A percentile compares a stretch with the other conserved stretches of the same genome.
These are phyloP conservation scores for Brachionus sp. DNA, from an alignment of 1,140 invertebrate species.

Conservation along the genomic window DNA sequence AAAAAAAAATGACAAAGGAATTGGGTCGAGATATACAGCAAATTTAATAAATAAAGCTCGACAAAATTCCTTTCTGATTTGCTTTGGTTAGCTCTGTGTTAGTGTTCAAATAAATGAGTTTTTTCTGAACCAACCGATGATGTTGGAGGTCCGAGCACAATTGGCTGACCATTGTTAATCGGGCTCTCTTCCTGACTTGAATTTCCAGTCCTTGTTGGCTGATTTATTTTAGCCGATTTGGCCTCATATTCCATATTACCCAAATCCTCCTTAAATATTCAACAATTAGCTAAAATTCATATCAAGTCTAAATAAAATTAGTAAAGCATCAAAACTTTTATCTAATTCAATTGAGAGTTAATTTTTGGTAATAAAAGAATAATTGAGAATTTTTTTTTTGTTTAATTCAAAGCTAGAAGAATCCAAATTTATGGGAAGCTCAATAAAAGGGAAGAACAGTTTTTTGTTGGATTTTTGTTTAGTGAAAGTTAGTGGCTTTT, in stretches of 20 bases:
- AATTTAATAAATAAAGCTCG: background rate
- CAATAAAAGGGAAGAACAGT: background rate
- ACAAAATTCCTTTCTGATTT: background rate
- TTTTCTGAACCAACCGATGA: slow-evolving; percentile 39
- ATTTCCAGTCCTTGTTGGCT: background rate
- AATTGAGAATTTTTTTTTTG: background rate
- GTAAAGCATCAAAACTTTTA: background rate
- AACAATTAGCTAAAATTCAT: background rate
- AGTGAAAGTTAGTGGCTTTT: background rate
- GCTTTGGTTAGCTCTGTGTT: background rate
- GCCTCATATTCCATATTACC: slow-evolving; percentile 26
- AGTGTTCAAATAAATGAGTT: slow-evolving; percentile 32
- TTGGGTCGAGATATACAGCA: background rate
- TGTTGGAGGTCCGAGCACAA: slow-evolving; percentile 15
- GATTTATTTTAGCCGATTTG: slow-evolving; percentile 8
- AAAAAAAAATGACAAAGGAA: background rate
- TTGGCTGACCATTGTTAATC: background rate
- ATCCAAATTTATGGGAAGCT: background rate
- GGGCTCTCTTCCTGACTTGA: background rate
- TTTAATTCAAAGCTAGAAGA: background rate
- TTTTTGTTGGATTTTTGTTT: background rate
- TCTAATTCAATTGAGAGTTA: background rate
- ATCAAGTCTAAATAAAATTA: background rate
- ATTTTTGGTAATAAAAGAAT: background rate
- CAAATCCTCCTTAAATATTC: slow-evolving; percentile 8